phyloP scores from a whole-genome alignment of 2,797 vertebrate species.

The Huso huso region DNA sequence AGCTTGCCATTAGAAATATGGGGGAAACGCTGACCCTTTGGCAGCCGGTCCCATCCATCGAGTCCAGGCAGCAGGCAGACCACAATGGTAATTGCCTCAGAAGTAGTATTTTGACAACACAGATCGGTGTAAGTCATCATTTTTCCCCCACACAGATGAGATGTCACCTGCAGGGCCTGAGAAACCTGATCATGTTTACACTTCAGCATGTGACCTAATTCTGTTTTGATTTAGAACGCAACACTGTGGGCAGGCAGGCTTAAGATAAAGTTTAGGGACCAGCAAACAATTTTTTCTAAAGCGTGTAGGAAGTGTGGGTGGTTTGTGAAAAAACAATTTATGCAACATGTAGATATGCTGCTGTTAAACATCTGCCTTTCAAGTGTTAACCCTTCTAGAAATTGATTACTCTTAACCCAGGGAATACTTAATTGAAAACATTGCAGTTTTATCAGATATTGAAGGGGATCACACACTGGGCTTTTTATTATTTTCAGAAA shows the following conservation, averaged over 20 bases:
- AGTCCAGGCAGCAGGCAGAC: conserved; percentile 52
- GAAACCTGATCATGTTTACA: conserved; percentile 36
- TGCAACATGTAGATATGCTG: conserved; percentile 30
- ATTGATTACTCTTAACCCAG: conserved; percentile 46
- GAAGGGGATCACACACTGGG: no score
- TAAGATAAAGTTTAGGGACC: conserved; percentile 36
- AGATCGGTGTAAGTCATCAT: conserved; percentile 54
- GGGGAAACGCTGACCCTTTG: conserved; percentile 51
- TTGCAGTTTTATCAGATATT: no score
- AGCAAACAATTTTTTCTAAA: conserved; percentile 13
- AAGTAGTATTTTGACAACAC: conserved; percentile 65
- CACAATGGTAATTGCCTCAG: conserved; percentile 65
- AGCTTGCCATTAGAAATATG: conserved; percentile 62
- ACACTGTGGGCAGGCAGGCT: conserved; percentile 22
- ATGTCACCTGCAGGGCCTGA: conserved; percentile 50
- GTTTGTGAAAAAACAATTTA: neutral
- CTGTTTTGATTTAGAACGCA: conserved; percentile 30
- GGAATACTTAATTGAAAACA: conserved; percentile 63
- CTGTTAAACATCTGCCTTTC: conserved; percentile 60
- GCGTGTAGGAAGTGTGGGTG: neutral
- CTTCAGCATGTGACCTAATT: conserved; percentile 29
- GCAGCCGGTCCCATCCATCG: conserved; percentile 58
- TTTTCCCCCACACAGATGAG: conserved; percentile 54
- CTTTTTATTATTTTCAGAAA: no score
- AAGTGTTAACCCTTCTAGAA: conserved; percentile 52